Conservation (phyloP, 2,888 invertebrate genomes). For the Antheraea yamamai region DNA sequence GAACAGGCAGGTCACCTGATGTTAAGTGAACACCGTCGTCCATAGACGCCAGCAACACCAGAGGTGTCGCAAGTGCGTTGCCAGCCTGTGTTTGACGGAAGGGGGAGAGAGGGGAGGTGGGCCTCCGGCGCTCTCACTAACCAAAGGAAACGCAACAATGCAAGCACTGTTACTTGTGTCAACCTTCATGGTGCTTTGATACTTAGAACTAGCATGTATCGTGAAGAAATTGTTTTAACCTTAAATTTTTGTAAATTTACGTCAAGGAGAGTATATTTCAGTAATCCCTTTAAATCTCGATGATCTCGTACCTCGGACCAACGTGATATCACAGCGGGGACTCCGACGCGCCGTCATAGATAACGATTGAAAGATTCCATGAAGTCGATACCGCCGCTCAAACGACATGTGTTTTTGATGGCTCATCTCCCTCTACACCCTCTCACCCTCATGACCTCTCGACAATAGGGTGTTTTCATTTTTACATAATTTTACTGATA, state of each 20-base stretch:
- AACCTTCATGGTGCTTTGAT: no score
- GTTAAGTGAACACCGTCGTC: no score
- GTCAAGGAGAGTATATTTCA: not conserved
- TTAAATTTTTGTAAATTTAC: not conserved
- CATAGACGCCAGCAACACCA: no score
- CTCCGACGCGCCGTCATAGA: slow-evolving; percentile 9
- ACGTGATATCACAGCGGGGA: slow-evolving; percentile 33
- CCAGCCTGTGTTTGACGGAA: no score
- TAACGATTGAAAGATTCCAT: slow-evolving; percentile 55
- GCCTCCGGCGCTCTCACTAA: no score
- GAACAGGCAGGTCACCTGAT: no score
- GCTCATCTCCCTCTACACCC: slow-evolving; percentile 28
- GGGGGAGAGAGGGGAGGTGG: no score
- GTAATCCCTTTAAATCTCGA: not conserved
- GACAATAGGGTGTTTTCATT: not conserved
- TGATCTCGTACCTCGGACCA: slow-evolving; percentile 30
- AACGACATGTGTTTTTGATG: slow-evolving; percentile 60
- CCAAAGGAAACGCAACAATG: no score
- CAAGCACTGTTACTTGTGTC: no score
- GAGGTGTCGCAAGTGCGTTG: no score
- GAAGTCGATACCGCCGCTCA: slow-evolving; percentile 41
- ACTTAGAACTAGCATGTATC: not conserved
- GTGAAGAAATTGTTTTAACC: not conserved
- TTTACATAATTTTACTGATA: slow-evolving; percentile 13
- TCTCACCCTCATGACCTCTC: not conserved